A percentile compares a stretch with the other conserved stretches of the same genome.
Evolutionary conservation across 2,113 vertebrate species (phyloP).

Genomic region (Eolophus roseicapilla): DNA sequence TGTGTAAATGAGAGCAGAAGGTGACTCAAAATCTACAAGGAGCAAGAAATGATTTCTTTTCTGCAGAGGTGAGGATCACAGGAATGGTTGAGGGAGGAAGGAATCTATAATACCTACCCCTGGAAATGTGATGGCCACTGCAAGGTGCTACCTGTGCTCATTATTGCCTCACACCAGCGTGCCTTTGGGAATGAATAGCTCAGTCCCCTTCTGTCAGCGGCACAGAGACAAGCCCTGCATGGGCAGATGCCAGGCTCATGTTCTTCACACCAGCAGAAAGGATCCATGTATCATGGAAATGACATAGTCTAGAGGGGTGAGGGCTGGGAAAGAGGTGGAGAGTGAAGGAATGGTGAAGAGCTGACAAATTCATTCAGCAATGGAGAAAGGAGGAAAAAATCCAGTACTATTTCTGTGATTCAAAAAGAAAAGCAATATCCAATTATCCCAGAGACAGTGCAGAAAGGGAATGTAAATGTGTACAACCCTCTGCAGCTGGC

Average conservation of each 20-base stretch:
- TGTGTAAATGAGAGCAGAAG: background rate
- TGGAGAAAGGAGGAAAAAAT: background rate
- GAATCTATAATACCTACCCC: background rate
- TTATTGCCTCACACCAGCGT: background rate
- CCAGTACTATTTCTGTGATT: background rate
- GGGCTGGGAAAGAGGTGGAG: background rate
- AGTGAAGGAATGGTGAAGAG: background rate
- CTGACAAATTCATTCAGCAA: background rate
- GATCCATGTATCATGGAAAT: background rate
- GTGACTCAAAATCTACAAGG: background rate
- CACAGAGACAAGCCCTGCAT: background rate
- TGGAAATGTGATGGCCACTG: background rate
- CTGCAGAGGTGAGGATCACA: background rate
- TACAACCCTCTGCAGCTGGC: background rate
- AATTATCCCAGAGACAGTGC: background rate
- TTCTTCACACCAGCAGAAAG: background rate
- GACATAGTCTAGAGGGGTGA: background rate
- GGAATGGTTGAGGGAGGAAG: background rate
- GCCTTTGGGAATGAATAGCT: background rate
- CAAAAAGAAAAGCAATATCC: background rate
- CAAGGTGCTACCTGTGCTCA: background rate
- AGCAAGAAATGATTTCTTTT: background rate
- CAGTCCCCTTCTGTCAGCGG: too few species aligned
- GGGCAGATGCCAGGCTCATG: background rate
- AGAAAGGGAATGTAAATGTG: background rate